Base-by-base conservation (phyloP, 1,140 invertebrate genomes). In the Macrobrachium nipponense region DNA sequence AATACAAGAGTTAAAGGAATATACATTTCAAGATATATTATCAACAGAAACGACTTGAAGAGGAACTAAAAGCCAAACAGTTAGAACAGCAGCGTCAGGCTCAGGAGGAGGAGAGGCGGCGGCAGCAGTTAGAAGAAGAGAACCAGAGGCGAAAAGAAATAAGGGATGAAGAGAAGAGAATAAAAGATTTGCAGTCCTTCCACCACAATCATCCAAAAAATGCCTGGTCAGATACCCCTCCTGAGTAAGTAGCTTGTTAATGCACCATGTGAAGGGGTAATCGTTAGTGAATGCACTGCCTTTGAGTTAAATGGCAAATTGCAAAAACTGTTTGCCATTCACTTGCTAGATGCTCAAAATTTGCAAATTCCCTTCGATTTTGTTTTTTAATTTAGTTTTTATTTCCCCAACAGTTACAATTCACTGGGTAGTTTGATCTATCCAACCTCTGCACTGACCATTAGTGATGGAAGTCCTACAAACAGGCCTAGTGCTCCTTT, bases 191-290 rank as follows among this genome's bases (percentile, higher is more conserved):
- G 18, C 66, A 75, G 70, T 80, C 78, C 61, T 20, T 44, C 15
- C 70, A 73, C 20, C 59, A 82, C 51, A 62, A 14, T n/a, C 70
- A 62, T 58, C 51, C 66, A 36, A 68, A 75, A 51, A 17, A 36
- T 60, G 59, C 66, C 8, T 43, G 44, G 80, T 23, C 61, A 36
- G 80, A 82, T 61, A n/a, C 68, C 20, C 80, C 80, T n/a, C 80
- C 80, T 59, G 70, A 43, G 80, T 82, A 44, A 75, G 80, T 36
- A 36, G 27, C 27, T 36, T 36, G 27, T 36, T 82, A 20, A 8
- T 76, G 17, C 11, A 15, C 1, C 23, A 20, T 73, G 11, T 10
- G 18, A 18, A 27, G 61, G 20, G 61, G 20, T 14, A 4, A 36
- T 73, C 17, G 0, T 12, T 12, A 68, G 12, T 66, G 11, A 20